Evolutionary conservation across 2,113 vertebrate genomes (phyloP), one percentile per base, ranked within the genome.

Genomic region (Microcebus murinus): DNA sequence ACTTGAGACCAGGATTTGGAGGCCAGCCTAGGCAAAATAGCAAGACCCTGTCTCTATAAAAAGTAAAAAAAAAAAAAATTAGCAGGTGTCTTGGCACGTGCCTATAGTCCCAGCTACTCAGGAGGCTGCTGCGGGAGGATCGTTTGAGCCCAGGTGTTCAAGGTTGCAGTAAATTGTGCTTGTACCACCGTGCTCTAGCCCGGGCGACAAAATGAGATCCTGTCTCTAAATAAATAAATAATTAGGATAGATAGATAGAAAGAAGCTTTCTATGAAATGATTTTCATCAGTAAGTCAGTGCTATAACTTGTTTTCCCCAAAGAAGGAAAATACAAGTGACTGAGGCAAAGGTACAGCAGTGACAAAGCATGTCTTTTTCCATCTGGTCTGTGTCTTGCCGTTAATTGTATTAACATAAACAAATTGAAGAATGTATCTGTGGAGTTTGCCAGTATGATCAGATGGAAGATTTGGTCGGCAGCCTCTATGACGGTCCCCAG

Each of bases 271-370:
- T 74, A 36, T 81, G 79, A 48, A 93, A 86, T 42, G 73, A 21
- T 92, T 93, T 71, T 82, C 21, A 68, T n/a, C n/a, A 20, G n/a
- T 59, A 57, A 34, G 4, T 96, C 23, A 10, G 31, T 70, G n/a
- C 70, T 95, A n/a, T 71, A 71, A 89, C 70, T 63, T 95, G 61
- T 83, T 82, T 91, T 91, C 68, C 34, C 61, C 11, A 8, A 74
- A 87, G 88, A 95, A 87, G 39, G 65, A 96, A 87, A 94, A 74
- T 39, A 27, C 39, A 96, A 82, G 25, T 7, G 36, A 87, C n/a
- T 15, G 34, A 94, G 57, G 63, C 42, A 63, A 93, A 73, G 79
- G 23, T 79, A 59, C 12, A 67, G 67, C 50, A 87, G 55, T 23
- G 74, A 52, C 39, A 36, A 57, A 55, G 21, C 39, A 39, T 74